These are phyloP conservation scores for Serranus cabrilla DNA, from an alignment of 2,797 vertebrate genomes.

Conservation along the genomic window DNA sequence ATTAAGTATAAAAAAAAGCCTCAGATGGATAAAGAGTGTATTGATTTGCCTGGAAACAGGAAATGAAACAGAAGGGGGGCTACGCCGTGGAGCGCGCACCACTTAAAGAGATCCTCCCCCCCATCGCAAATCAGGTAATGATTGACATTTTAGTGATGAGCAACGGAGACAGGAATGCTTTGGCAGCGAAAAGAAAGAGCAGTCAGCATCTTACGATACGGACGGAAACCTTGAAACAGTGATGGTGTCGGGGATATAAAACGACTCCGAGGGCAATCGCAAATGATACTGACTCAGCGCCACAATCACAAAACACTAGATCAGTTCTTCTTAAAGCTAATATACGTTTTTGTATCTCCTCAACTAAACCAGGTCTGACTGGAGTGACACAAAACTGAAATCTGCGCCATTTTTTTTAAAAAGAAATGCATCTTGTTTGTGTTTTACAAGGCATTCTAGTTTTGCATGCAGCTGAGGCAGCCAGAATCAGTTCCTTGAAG, in stretches of 20 bases:
- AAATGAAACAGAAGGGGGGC: conserved; percentile 59
- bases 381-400: neutral
- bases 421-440: conserved; percentile 8
- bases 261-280: conserved; percentile 30
- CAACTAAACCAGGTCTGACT: neutral
- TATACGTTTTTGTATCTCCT: too few relatives aligned
- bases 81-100: conserved; percentile 13
- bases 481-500: conserved; percentile 28
- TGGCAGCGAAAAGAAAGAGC: conserved; percentile 68
- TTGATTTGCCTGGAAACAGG: conserved; percentile 54
- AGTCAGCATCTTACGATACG: conserved; percentile 77
- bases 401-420: neutral
- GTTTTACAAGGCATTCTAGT: conserved; percentile 1
- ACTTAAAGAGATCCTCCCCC: conserved; percentile 57
- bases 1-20: conserved; percentile 23
- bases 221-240: conserved; percentile 54
- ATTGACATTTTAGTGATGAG: conserved; percentile 76
- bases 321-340: conserved; percentile 12
- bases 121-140: conserved; percentile 70
- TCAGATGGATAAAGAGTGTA: conserved; percentile 41
- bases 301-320: neutral
- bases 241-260: conserved; percentile 71
- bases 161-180: conserved; percentile 66
- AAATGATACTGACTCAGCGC: conserved; percentile 70
- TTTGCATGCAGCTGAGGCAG: conserved; percentile 41